Evolutionary conservation across 2,797 vertebrate genomes (phyloP), one percentile per base, ranked within the genome.

Genomic region (Ataeniobius toweri): DNA sequence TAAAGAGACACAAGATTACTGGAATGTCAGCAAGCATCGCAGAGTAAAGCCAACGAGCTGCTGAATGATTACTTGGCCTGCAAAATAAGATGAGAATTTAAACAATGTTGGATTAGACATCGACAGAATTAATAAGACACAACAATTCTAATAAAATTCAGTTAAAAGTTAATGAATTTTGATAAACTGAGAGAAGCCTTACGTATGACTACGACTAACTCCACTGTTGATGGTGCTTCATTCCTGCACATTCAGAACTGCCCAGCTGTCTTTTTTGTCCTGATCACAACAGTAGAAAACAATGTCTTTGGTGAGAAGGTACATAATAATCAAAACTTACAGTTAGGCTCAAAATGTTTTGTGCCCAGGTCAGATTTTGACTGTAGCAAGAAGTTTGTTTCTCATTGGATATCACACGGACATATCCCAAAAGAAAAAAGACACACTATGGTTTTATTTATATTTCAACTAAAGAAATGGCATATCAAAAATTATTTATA

Each of bases 31-130:
- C 86, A 20, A 86, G 85, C 85, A 73, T 83, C 36, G 67, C 72
- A 74, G 46, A 51, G 76, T 80, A 71, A 87, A 79, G 77, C 83
- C 79, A 83, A 90, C 88, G 61, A 88, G 82, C 79, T 80, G 88
- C 91, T 90, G 91, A 90, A 84, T 80, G 89, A 89, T 90, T 88
- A 91, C 93, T 94, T 93, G 94, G 94, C 93, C 94, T 95, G 83
- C 22, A 67, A 63, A 75, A 46, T 74, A 83, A 68, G 20, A 59
- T 24, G 28, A 70, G 39, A 20, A 55, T 16, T 14, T n/a, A 9
- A 78, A 71, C 79, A 68, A 80, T n/a, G 20, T 67, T 10, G 0
- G 9, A 31, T 80, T 0, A 85, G 55, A 79, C 16, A 55, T 74
- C 36, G 24, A 58, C 0, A 67, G 3, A 83, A 31, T 12, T 8